Conservation (phyloP, 2,113 vertebrate genomes). For the Raja brachyura region DNA sequence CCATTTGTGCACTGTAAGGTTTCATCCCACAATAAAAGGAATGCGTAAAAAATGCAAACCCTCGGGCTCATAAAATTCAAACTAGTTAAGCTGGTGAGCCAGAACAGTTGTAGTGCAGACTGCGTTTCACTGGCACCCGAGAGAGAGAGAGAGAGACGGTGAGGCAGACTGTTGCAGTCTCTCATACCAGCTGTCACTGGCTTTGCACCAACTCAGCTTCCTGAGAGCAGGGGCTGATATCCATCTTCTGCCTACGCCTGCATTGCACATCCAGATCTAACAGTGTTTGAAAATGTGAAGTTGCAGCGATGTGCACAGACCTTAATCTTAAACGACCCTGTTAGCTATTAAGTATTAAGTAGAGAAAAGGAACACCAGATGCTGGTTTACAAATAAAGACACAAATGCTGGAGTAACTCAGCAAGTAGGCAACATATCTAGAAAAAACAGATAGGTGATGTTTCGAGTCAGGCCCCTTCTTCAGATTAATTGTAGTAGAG, state of each 20-base stretch:
- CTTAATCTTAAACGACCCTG: background rate
- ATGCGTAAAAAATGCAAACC: background rate
- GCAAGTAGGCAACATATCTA: no score
- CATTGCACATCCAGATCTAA: background rate
- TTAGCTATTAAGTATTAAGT: no score
- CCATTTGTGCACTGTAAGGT: background rate
- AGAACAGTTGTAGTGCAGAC: background rate
- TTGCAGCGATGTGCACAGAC: background rate
- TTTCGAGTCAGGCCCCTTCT: no score
- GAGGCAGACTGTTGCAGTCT: background rate
- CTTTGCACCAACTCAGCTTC: constrained; percentile 19
- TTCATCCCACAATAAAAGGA: background rate
- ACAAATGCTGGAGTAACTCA: no score
- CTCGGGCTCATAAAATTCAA: constrained; percentile 5
- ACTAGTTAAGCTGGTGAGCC: background rate
- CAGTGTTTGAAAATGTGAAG: background rate
- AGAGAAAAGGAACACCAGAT: no score
- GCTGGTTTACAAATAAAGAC: no score
- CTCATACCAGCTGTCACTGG: background rate
- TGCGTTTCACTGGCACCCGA: background rate
- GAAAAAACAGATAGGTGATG: no score
- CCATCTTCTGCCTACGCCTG: background rate
- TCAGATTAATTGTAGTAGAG: no score
- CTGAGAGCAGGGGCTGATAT: background rate
- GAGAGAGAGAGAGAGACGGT: background rate